phyloP scores from a whole-genome alignment of 2,797 vertebrate species.

The Sciaenops ocellatus region DNA sequence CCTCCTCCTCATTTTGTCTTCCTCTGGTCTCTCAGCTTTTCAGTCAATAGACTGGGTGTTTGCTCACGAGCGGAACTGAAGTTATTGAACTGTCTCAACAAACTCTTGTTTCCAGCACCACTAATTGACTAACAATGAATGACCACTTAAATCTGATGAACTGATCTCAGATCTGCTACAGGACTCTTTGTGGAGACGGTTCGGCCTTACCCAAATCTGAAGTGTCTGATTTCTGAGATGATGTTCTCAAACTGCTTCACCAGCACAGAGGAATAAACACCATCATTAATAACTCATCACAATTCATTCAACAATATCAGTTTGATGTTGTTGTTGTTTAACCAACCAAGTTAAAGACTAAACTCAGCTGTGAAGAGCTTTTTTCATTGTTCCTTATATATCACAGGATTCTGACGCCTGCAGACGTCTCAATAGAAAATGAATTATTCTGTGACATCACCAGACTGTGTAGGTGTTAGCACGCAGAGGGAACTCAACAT shows the following conservation, averaged over 20 bases:
- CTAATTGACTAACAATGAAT: not conserved
- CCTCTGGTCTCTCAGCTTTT: slow-evolving; percentile 2
- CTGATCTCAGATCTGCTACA: slow-evolving; percentile 4
- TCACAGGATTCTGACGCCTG: not conserved
- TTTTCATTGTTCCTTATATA: not conserved
- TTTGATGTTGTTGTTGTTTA: not conserved
- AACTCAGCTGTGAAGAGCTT: not conserved
- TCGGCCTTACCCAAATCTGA: no score
- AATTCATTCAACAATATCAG: not conserved
- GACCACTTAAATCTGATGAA: not conserved
- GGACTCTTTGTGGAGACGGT: no score
- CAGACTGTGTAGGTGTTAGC: not conserved
- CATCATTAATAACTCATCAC: not conserved
- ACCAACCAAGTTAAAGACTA: not conserved
- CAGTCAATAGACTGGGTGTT: not conserved
- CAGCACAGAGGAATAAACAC: not conserved
- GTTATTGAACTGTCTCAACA: not conserved
- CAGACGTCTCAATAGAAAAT: not conserved
- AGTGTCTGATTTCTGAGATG: not conserved
- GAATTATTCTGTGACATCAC: not conserved
- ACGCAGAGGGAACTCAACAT: not conserved
- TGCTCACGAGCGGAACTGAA: not conserved
- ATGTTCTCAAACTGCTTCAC: not conserved
- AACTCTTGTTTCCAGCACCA: not conserved
- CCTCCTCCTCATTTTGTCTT: slow-evolving; percentile 15